Evolutionary conservation across 2,113 vertebrate species (phyloP).

Genomic region (Sinocyclocheilus anophthalmus): DNA sequence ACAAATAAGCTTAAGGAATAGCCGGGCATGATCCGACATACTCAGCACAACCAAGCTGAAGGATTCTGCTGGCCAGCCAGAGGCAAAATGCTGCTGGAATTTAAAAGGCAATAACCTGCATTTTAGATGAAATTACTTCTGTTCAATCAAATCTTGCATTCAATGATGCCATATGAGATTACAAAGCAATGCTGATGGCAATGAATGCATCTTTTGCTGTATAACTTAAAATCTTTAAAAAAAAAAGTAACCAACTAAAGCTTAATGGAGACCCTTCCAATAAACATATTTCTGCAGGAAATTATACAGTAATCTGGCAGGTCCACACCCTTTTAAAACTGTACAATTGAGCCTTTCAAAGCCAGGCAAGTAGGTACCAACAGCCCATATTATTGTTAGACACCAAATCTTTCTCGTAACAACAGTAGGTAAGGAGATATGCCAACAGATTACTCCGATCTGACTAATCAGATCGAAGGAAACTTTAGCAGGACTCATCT

Average conservation of each 20-base stretch:
- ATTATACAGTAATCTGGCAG: neutral
- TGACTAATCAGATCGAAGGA: neutral
- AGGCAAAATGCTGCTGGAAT: conserved; percentile 9
- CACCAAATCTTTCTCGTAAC: neutral
- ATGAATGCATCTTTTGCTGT: neutral
- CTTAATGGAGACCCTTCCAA: neutral
- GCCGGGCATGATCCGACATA: neutral
- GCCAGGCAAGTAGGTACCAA: neutral
- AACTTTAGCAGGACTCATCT: conserved; percentile 20
- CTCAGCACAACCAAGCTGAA: neutral
- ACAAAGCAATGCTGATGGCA: neutral
- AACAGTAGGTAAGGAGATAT: neutral
- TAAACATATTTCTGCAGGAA: neutral
- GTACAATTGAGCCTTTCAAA: neutral
- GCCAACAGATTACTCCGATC: neutral
- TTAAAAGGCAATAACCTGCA: neutral
- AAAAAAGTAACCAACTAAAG: neutral
- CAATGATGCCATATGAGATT: neutral
- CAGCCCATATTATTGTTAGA: neutral
- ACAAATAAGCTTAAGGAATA: conserved; percentile 34
- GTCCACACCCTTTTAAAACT: neutral
- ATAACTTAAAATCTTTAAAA: neutral
- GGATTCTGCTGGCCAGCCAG: neutral
- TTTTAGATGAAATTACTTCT: neutral
- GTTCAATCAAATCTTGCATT: neutral